Conservation (phyloP, 2,797 vertebrate species). For the Rhinella marina region DNA sequence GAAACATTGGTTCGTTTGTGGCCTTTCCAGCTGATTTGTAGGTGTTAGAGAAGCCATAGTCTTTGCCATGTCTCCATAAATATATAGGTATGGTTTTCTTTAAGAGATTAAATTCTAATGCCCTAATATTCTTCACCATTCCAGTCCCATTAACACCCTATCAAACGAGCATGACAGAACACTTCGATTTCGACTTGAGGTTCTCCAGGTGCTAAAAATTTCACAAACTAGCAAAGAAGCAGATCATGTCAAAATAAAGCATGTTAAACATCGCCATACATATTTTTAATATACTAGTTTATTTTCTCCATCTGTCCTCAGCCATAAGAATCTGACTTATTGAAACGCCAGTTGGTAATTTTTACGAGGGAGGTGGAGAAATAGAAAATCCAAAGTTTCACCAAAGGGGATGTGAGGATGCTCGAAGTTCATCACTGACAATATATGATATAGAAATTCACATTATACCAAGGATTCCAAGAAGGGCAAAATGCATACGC, state of each 20-base stretch:
- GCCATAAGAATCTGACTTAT: constrained; percentile 47
- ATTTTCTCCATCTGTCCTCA: constrained; percentile 58
- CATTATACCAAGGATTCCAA: background rate
- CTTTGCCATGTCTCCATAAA: background rate
- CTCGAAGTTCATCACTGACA: background rate
- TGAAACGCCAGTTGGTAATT: constrained; percentile 31
- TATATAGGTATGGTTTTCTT: background rate
- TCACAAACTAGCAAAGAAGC: constrained; percentile 52
- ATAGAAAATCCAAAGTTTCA: constrained; percentile 27
- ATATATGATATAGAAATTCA: background rate
- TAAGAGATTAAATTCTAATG: background rate
- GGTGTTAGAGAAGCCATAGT: no score
- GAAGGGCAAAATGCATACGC: background rate
- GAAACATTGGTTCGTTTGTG: background rate
- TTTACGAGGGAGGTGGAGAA: background rate
- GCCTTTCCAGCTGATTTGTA: background rate
- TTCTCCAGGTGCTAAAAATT: constrained; percentile 57
- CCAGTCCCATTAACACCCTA: constrained; percentile 57
- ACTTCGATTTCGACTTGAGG: constrained; percentile 40
- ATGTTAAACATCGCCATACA: constrained; percentile 54
- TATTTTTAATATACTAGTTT: constrained; percentile 56
- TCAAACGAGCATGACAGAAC: constrained; percentile 50
- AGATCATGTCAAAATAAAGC: constrained; percentile 59
- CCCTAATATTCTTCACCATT: constrained; percentile 21
- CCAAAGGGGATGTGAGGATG: constrained; percentile 17